phyloP scores from a whole-genome alignment of 2,888 invertebrate species.

The Tortricodes alternella region DNA sequence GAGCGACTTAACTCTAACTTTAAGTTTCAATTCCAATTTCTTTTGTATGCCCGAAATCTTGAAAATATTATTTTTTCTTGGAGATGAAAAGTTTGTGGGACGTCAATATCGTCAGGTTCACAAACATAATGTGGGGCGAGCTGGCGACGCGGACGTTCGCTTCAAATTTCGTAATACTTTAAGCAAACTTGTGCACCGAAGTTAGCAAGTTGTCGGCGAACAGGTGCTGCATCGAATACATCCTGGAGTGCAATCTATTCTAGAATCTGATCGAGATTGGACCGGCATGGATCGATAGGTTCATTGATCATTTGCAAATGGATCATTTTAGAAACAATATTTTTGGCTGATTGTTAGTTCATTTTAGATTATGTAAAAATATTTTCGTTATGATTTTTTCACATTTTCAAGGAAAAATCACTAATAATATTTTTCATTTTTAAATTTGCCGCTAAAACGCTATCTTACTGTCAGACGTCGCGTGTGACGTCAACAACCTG shows the following conservation, averaged over 20 bases:
- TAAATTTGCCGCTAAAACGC: too few species aligned
- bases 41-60: conserved; percentile 48
- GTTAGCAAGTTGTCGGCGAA: conserved; percentile 60
- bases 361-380: too few species aligned
- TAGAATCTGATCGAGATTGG: conserved; percentile 22
- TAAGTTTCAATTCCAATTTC: conserved; percentile 43
- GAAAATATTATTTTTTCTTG: conserved; percentile 50
- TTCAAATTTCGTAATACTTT: conserved; percentile 76
- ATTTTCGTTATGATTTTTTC: too few species aligned
- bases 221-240: conserved; percentile 74
- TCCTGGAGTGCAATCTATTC: conserved; percentile 41
- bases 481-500: too few species aligned
- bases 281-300: conserved; percentile 16
- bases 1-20: conserved; percentile 42
- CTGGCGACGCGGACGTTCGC: conserved; percentile 54
- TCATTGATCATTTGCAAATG: conserved; percentile 9
- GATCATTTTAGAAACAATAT: too few species aligned
- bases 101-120: conserved; percentile 64
- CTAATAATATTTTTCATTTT: too few species aligned
- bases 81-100: conserved; percentile 56
- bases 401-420: too few species aligned
- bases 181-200: conserved; percentile 69
- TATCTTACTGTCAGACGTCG: too few species aligned
- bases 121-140: conserved; percentile 66
- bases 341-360: too few species aligned